These are phyloP conservation scores for Lophura nycthemera DNA, from an alignment of 2,113 vertebrate species.

Conservation along the genomic window DNA sequence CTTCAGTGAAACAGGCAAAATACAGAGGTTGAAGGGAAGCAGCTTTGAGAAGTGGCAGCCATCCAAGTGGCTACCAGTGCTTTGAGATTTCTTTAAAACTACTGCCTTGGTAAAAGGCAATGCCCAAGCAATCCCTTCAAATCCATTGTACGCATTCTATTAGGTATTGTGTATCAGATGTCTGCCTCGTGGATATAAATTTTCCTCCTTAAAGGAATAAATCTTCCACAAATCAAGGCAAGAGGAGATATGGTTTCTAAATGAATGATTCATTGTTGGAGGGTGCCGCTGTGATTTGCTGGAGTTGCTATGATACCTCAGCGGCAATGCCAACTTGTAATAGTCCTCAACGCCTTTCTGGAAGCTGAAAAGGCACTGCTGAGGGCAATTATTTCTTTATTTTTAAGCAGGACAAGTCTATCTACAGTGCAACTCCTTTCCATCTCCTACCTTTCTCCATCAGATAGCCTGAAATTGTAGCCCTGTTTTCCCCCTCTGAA, in stretches of 20 bases:
- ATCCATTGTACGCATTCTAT: neutral
- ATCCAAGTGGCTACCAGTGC: neutral
- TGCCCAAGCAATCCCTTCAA: slow-evolving; percentile 2
- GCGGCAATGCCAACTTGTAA: slow-evolving; percentile 12
- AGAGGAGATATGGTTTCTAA: slow-evolving; percentile 42
- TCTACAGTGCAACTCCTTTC: slow-evolving; percentile 33
- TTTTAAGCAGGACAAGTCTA: slow-evolving; percentile 8
- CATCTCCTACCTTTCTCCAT: slow-evolving; percentile 1
- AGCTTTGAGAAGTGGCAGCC: slow-evolving; percentile 9
- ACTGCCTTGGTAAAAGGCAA: neutral
- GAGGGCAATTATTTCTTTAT: neutral
- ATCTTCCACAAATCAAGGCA: slow-evolving; percentile 14
- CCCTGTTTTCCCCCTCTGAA: neutral
- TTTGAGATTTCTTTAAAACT: neutral
- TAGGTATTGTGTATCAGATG: neutral
- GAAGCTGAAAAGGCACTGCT: slow-evolving; percentile 24
- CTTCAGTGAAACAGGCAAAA: slow-evolving; percentile 51
- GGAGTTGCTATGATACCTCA: slow-evolving; percentile 35
- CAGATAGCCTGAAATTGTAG: neutral
- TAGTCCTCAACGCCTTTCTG: neutral
- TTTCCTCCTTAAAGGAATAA: slow-evolving; percentile 37
- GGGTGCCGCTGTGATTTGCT: slow-evolving; percentile 8
- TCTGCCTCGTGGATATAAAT: slow-evolving; percentile 20
- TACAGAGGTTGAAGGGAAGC: neutral
- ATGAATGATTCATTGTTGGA: slow-evolving; percentile 58